These are phyloP conservation scores for Gobio gobio DNA, from an alignment of 2,113 vertebrate genomes.

Conservation along the genomic window DNA sequence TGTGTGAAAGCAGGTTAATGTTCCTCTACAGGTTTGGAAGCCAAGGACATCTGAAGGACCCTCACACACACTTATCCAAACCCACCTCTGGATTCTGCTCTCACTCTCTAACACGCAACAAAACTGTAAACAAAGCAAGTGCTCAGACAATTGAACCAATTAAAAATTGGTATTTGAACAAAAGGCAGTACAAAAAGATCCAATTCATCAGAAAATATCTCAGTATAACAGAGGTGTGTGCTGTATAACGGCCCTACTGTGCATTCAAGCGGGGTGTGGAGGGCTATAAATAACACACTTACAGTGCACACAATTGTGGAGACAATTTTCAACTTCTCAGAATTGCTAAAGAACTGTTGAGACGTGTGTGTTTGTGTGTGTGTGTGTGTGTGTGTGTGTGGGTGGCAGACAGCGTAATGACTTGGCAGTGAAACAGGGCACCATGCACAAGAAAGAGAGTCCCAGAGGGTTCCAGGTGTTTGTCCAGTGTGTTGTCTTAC, in stretches of 20 bases:
- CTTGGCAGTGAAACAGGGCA: not conserved
- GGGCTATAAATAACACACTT: constrained; percentile 14
- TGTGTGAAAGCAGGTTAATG: constrained; percentile 61
- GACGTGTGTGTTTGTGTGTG: not conserved
- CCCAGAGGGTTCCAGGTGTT: constrained; percentile 10
- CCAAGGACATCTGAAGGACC: constrained; percentile 68
- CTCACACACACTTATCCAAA: constrained; percentile 22
- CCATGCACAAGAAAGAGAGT: not conserved
- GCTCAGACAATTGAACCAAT: too few relatives aligned
- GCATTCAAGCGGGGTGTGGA: not conserved
- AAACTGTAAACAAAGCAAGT: not conserved
- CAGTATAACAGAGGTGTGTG: constrained; percentile 1
- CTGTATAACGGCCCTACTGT: not conserved
- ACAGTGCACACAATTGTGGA: constrained; percentile 36
- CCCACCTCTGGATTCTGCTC: constrained; percentile 38
- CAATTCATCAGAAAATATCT: not conserved
- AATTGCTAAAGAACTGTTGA: constrained; percentile 29
- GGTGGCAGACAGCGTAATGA: constrained; percentile 29
- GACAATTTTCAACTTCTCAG: constrained; percentile 28
- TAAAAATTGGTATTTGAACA: not conserved
- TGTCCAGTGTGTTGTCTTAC: constrained; percentile 1
- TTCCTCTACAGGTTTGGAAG: constrained; percentile 49
- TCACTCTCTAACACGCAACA: not conserved
- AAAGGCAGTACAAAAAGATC: not conserved
- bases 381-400: not conserved